These are phyloP conservation scores for Potamilus streckersoni DNA, from an alignment of 1,140 invertebrate species.

Conservation along the genomic window DNA sequence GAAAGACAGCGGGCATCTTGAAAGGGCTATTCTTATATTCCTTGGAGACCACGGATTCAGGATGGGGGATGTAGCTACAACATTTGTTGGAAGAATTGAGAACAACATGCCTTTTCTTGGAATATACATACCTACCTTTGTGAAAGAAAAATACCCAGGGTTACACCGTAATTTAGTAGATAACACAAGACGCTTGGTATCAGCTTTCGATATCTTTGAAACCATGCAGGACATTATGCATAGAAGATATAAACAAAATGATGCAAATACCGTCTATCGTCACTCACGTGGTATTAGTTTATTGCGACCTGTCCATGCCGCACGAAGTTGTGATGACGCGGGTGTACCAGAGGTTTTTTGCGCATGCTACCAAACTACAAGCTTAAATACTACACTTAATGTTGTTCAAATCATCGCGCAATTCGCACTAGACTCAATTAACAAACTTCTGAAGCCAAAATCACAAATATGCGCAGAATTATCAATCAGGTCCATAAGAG, in stretches of 20 bases:
- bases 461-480: background rate
- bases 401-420: background rate
- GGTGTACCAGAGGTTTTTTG: constrained; percentile 5
- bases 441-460: background rate
- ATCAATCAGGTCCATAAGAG: background rate
- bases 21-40: constrained; percentile 3
- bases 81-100: constrained; percentile 7
- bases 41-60: constrained; percentile 5
- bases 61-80: constrained; percentile 2
- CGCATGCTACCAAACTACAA: constrained; percentile 3
- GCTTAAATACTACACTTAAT: background rate
- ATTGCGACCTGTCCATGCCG: background rate
- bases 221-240: background rate
- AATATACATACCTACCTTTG: background rate
- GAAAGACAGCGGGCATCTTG: constrained; percentile 4
- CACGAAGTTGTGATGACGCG: constrained; percentile 2
- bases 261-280: background rate
- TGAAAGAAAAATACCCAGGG: background rate
- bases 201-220: constrained; percentile 4
- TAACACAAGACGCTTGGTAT: background rate
- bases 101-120: constrained; percentile 6
- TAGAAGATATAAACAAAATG: background rate
- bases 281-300: constrained; percentile 2
- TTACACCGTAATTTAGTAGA: background rate
- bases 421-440: background rate